A percentile compares a stretch with the other conserved stretches of the same genome.
phyloP scores from a whole-genome alignment of 2,797 vertebrate species.

The Lycodopsis pacificus region DNA sequence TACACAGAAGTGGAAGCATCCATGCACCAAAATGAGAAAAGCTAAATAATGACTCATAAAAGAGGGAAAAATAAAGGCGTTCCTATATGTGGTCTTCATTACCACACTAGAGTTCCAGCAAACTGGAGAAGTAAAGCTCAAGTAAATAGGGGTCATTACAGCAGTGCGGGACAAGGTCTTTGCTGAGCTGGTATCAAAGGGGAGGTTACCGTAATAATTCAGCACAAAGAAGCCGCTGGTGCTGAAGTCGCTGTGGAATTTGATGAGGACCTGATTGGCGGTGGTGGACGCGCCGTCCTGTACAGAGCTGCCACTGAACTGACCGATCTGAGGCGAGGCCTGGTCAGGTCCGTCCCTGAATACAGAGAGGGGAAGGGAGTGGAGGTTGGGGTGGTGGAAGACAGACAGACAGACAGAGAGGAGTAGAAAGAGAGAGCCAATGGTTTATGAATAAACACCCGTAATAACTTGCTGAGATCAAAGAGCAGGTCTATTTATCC shows the following conservation, averaged over 20 bases:
- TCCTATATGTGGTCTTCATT: slow-evolving; percentile 21
- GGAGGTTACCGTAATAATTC: slow-evolving; percentile 90
- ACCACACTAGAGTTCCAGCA: slow-evolving; percentile 11
- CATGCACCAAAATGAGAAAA: slow-evolving; percentile 32
- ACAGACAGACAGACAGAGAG: not conserved
- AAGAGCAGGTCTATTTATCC: slow-evolving; percentile 54
- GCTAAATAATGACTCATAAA: slow-evolving; percentile 37
- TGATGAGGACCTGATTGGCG: slow-evolving; percentile 96
- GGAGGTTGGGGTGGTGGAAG: not conserved
- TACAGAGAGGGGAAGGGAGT: not conserved
- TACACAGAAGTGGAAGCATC: slow-evolving; percentile 37
- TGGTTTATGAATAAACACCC: slow-evolving; percentile 54
- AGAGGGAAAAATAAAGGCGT: slow-evolving; percentile 1
- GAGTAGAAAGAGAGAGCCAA: not conserved
- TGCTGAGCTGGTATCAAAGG: slow-evolving; percentile 33
- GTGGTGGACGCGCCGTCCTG: slow-evolving; percentile 94
- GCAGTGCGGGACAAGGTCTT: slow-evolving; percentile 28
- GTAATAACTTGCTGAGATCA: slow-evolving; percentile 52
- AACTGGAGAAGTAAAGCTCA: slow-evolving; percentile 9
- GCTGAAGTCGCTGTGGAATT: slow-evolving; percentile 99
- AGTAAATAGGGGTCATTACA: slow-evolving; percentile 36
- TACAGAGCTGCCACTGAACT: slow-evolving; percentile 93
- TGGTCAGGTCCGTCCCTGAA: slow-evolving; percentile 96
- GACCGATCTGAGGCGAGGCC: slow-evolving; percentile 94
- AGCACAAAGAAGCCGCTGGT: slow-evolving; percentile 98